Conservation (phyloP, 2,888 invertebrate genomes). For the Drosophila testacea region DNA sequence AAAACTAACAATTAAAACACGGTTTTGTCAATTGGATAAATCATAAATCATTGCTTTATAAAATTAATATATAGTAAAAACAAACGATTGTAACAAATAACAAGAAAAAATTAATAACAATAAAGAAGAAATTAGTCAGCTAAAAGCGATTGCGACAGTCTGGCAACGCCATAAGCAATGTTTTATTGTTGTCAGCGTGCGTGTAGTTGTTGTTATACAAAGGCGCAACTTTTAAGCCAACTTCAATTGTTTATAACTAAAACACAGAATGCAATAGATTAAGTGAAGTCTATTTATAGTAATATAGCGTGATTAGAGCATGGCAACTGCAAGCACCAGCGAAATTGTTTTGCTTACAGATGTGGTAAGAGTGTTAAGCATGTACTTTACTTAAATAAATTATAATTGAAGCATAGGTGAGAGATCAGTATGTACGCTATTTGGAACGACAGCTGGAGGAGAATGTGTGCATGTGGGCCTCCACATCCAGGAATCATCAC, state of each 20-base stretch:
- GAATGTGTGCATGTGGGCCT: conserved; percentile 71
- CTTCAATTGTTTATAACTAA: conserved; percentile 25
- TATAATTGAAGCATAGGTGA: conserved; percentile 69
- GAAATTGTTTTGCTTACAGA: conserved; percentile 67
- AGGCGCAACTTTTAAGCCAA: conserved; percentile 54
- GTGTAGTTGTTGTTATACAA: conserved; percentile 19
- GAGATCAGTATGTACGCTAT: conserved; percentile 78
- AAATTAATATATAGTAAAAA: conserved; percentile 7
- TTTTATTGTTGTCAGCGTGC: conserved; percentile 13
- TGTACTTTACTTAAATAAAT: not conserved
- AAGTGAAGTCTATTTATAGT: not conserved
- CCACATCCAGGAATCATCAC: conserved; percentile 62
- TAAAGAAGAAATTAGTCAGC: conserved; percentile 25
- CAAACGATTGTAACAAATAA: not conserved
- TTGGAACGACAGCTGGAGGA: conserved; percentile 77
- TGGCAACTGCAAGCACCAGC: conserved; percentile 37
- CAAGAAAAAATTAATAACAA: conserved; percentile 26
- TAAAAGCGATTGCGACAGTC: conserved; percentile 6
- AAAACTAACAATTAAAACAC: conserved; percentile 28
- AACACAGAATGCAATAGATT: conserved; percentile 21
- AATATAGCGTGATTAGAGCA: conserved; percentile 15
- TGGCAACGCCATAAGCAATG: conserved; percentile 39
- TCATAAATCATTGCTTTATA: conserved; percentile 26
- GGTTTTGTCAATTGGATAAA: conserved; percentile 23
- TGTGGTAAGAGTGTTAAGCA: conserved; percentile 49